Base-by-base conservation (phyloP, 2,113 vertebrate genomes). In the Dicentrarchus labrax region DNA sequence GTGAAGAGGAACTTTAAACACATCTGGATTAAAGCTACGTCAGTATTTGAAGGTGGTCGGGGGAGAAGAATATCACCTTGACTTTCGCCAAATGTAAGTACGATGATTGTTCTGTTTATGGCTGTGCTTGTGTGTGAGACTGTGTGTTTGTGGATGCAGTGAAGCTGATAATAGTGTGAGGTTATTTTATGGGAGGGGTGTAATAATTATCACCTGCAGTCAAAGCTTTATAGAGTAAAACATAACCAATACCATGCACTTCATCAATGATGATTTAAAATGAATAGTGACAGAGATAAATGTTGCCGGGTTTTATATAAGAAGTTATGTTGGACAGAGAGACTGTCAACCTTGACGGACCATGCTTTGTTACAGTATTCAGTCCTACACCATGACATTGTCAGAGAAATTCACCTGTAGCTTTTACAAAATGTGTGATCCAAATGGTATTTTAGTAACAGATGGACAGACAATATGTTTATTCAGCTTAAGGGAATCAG, bases 1-100 rank as follows among this genome's bases (percentile, higher is more conserved):
- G 66, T 39, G 82, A 85, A 71, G 66, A 80, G 69, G 82, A 89
- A 78, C 89, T 88, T 83, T 85, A 78, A 87, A 86, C 77, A 87
- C 82, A 67, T 85, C 86, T 88, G 89, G 78, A 94, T 88, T 82
- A 85, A 79, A 89, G 72, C 66, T 45, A 59, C 74, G 78, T 82
- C 38, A 74, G 6, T 30, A 71, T 66, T 72, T 48, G 15, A 76
- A 45, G 43, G 56, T 72, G 43, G 16, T 22, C 45, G 62, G 70
- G 21, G 36, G 71, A 65, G 75, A 72, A 70, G 43, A 86, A 16
- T 22, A 53, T 86, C 48, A 85, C 54, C 60, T 61, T 80, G 39
- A 61, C 43, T 51, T 67, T 76, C 30, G 47, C 53, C 45, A 62
- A 67, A 47, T 74, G 92, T 92, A 68, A 94, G 90, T 92, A 85